A percentile compares a stretch with the other conserved stretches of the same genome.
Evolutionary conservation across 2,888 invertebrate species (phyloP).

Genomic region (Hemaris fuciformis): DNA sequence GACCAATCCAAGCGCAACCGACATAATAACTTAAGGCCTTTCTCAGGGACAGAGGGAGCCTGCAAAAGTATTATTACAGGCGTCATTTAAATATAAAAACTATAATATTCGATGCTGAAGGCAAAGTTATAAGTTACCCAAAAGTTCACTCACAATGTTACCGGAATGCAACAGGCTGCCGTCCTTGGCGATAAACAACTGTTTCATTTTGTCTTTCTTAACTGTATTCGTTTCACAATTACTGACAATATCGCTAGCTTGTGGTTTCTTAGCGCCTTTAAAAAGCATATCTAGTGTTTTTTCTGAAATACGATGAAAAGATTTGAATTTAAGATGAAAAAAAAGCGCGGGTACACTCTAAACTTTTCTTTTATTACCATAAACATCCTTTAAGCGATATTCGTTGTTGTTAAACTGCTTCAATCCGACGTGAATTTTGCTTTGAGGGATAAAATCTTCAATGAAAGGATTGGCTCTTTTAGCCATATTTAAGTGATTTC

Average conservation of each 20-base stretch:
- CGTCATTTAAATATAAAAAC: too few relatives aligned
- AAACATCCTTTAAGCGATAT: constrained; percentile 64
- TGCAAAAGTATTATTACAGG: too few relatives aligned
- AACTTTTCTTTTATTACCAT: constrained; percentile 43
- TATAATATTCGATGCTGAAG: too few relatives aligned
- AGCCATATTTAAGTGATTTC: constrained; percentile 44
- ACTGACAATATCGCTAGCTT: constrained; percentile 23
- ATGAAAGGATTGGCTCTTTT: constrained; percentile 69
- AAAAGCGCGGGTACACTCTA: not conserved
- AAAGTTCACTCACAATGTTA: constrained; percentile 50
- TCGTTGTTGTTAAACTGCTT: constrained; percentile 73
- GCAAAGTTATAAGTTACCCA: not conserved
- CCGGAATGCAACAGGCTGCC: constrained; percentile 57
- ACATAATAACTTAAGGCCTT: too few relatives aligned
- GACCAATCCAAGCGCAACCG: too few relatives aligned
- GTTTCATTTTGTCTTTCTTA: constrained; percentile 61
- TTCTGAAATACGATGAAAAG: constrained; percentile 39
- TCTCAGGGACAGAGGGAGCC: too few relatives aligned
- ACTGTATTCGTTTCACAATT: constrained; percentile 21
- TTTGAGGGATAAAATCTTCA: constrained; percentile 69
- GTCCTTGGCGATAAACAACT: constrained; percentile 63
- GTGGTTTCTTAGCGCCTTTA: constrained; percentile 59
- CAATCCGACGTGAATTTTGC: constrained; percentile 65
- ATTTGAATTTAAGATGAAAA: not conserved
- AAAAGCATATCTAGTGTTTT: constrained; percentile 65